Percentiles rank a stretch among this genome's conserved stretches.
Conservation (phyloP, 2,888 invertebrate genomes). For the Netelia fuscicornis region DNA sequence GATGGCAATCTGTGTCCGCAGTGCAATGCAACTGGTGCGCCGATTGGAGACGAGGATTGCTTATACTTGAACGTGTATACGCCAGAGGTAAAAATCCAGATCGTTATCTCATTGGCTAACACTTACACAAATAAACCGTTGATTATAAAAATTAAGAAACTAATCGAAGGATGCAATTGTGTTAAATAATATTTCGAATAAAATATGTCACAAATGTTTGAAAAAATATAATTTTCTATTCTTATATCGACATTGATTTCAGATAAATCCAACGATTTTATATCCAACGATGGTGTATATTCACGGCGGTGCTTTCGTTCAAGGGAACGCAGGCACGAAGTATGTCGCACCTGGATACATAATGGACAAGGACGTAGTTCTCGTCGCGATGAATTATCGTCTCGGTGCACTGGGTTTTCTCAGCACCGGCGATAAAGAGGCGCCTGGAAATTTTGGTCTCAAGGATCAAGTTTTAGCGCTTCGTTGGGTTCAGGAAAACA, state of each 20-base stretch:
- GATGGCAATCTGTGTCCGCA: slow-evolving; percentile 69
- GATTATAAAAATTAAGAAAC: not conserved
- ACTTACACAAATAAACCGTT: not conserved
- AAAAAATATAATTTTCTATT: too few relatives aligned
- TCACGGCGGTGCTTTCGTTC: slow-evolving; percentile 69
- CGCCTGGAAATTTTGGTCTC: slow-evolving; percentile 73
- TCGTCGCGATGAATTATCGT: slow-evolving; percentile 75
- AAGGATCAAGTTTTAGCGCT: slow-evolving; percentile 73
- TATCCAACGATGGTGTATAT: slow-evolving; percentile 74
- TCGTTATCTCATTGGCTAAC: not conserved
- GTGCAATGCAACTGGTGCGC: slow-evolving; percentile 28
- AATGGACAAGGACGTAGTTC: slow-evolving; percentile 72
- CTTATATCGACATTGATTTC: not conserved
- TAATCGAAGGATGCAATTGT: not conserved
- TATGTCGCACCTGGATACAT: slow-evolving; percentile 70
- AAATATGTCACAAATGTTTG: too few relatives aligned
- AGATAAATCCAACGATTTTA: slow-evolving; percentile 54
- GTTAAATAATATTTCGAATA: too few relatives aligned
- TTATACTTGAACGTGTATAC: slow-evolving; percentile 69
- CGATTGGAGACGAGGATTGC: slow-evolving; percentile 69
- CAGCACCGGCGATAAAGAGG: slow-evolving; percentile 71
- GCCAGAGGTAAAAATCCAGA: slow-evolving; percentile 62
- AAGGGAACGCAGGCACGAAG: slow-evolving; percentile 57
- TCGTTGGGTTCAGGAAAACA: slow-evolving; percentile 71
- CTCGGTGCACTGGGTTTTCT: slow-evolving; percentile 73